These are phyloP conservation scores for Rhyacichthys aspro DNA, from an alignment of 2,797 vertebrate species.

Conservation along the genomic window DNA sequence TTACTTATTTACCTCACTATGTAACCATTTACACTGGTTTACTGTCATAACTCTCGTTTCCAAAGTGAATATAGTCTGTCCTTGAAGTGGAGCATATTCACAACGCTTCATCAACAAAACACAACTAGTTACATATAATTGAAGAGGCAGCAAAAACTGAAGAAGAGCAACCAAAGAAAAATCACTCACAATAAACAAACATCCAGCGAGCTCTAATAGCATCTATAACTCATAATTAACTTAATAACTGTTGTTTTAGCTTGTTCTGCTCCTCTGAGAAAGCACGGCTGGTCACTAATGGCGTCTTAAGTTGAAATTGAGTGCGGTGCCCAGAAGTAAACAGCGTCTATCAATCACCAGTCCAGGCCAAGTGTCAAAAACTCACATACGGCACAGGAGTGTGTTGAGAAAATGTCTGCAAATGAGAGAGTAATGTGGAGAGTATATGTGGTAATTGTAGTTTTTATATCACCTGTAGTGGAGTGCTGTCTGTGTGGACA, in stretches of 20 bases:
- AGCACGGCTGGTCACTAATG: constrained; percentile 71
- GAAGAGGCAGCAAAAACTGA: constrained; percentile 45
- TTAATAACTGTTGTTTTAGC: constrained; percentile 72
- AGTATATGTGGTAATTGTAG: no score
- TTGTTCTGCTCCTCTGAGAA: constrained; percentile 64
- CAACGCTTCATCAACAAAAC: constrained; percentile 14
- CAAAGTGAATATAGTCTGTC: constrained; percentile 24
- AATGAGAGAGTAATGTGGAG: no score
- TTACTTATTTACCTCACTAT: no score
- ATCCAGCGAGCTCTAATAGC: constrained; percentile 63
- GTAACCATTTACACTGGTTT: background rate
- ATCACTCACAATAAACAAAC: constrained; percentile 66
- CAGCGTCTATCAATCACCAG: constrained; percentile 77
- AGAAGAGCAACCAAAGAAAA: constrained; percentile 51
- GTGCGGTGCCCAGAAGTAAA: constrained; percentile 71
- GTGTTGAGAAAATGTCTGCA: background rate
- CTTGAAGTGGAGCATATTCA: constrained; percentile 32
- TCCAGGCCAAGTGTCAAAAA: constrained; percentile 59
- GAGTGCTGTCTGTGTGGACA: no score
- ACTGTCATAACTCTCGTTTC: background rate
- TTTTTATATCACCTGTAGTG: no score
- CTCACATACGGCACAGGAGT: constrained; percentile 30
- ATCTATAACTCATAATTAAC: constrained; percentile 76
- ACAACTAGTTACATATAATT: constrained; percentile 47
- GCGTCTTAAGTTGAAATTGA: constrained; percentile 77